Conservation (phyloP, 2,888 invertebrate genomes). For the Bimastos eiseni region DNA sequence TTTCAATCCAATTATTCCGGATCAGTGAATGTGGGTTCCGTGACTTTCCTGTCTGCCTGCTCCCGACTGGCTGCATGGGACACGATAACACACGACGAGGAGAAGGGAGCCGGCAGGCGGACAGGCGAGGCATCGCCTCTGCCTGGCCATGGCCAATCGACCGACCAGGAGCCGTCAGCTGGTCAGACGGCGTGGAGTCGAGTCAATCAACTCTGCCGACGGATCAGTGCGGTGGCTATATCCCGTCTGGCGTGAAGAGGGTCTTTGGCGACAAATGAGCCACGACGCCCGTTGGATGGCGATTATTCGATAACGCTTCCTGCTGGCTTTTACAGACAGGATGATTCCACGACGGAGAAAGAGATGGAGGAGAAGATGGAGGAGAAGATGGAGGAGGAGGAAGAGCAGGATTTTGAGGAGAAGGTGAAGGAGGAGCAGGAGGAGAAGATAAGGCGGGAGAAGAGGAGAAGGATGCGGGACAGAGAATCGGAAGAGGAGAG, state of each 20-base stretch:
- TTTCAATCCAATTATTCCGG: slow-evolving; percentile 13
- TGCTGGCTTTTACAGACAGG: not conserved
- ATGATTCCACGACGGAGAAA: not conserved
- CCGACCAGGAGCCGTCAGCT: not conserved
- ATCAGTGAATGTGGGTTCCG: not conserved
- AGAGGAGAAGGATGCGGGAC: no score
- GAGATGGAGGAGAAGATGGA: not conserved
- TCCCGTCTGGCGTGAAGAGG: not conserved
- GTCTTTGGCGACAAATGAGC: not conserved
- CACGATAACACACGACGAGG: not conserved
- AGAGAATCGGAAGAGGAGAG: no score
- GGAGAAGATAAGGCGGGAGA: no score
- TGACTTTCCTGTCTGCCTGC: not conserved
- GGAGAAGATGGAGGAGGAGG: not conserved
- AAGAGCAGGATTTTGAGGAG: no score
- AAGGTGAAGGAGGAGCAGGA: no score
- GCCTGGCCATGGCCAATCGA: not conserved
- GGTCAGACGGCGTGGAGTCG: slow-evolving; percentile 1
- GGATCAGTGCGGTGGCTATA: not conserved
- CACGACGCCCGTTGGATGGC: not conserved
- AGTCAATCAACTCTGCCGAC: not conserved
- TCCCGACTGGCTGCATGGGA: not conserved
- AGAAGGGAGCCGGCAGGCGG: not conserved
- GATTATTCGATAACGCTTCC: slow-evolving; percentile 5
- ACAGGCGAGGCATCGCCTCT: not conserved